A percentile compares a stretch with the other conserved stretches of the same genome.
phyloP scores from a whole-genome alignment of 2,113 vertebrate genomes.

The Ailuropoda melanoleuca region DNA sequence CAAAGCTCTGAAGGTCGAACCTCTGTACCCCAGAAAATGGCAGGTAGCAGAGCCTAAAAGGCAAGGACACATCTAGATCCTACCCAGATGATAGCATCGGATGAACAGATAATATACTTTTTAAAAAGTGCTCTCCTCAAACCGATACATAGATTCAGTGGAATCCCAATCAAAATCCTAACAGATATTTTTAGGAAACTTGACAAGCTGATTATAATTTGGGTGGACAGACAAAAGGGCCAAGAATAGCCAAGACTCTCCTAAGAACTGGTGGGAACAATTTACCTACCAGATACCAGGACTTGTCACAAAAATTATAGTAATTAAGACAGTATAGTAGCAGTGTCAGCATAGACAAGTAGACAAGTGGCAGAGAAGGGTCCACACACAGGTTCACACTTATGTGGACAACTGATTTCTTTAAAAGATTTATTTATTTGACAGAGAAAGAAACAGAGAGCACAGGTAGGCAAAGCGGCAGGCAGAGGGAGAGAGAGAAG shows the following conservation, averaged over 20 bases:
- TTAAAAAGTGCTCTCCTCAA: neutral
- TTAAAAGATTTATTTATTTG: too few relatives aligned
- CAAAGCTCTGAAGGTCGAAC: neutral
- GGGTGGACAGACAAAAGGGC: neutral
- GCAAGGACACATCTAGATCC: neutral
- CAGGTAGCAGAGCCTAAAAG: neutral
- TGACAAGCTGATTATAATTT: neutral
- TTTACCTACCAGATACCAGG: neutral
- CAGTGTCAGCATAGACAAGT: neutral
- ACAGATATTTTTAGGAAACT: neutral
- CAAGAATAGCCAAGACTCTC: neutral
- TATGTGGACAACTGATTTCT: too few relatives aligned
- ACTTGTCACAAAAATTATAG: neutral
- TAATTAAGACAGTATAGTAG: neutral
- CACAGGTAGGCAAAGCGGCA: too few relatives aligned
- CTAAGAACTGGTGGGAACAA: neutral
- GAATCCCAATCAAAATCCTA: neutral
- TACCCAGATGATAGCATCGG: neutral
- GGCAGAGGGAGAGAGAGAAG: too few relatives aligned
- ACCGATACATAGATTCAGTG: neutral
- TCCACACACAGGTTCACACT: neutral
- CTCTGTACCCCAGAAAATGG: neutral
- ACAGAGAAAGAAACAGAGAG: too few relatives aligned
- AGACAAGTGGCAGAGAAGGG: neutral
- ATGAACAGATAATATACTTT: neutral